These are phyloP conservation scores for Odontocolon sp. DNA, from an alignment of 2,888 invertebrate genomes.

Conservation along the genomic window DNA sequence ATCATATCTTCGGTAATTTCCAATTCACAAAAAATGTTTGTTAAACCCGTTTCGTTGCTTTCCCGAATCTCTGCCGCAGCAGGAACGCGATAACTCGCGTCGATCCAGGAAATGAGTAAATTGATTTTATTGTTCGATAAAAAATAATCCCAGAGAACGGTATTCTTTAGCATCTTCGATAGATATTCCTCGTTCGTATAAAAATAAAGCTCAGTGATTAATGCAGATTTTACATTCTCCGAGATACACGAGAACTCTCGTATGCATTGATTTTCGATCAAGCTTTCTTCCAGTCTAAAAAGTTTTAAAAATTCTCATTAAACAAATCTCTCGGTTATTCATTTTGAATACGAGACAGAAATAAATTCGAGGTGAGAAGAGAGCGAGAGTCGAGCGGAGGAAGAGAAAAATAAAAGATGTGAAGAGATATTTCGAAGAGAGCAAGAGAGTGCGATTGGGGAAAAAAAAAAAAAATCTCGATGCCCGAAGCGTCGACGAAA, in stretches of 20 bases:
- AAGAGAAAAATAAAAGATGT: background rate
- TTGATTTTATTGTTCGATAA: slow-evolving; percentile 84
- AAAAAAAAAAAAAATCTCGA: slow-evolving; percentile 31
- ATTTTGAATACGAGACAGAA: slow-evolving; percentile 3
- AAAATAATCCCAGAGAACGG: slow-evolving; percentile 84
- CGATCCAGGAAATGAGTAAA: slow-evolving; percentile 85
- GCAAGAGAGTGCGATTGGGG: too few species aligned
- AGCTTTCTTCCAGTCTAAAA: slow-evolving; percentile 68
- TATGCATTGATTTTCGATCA: slow-evolving; percentile 77
- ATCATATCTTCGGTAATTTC: slow-evolving; percentile 84
- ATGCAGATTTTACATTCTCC: slow-evolving; percentile 69
- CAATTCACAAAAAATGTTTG: slow-evolving; percentile 83
- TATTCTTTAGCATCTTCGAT: slow-evolving; percentile 73
- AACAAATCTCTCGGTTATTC: background rate
- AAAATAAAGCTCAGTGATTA: slow-evolving; percentile 78
- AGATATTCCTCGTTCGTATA: slow-evolving; percentile 74
- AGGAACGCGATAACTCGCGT: slow-evolving; percentile 78
- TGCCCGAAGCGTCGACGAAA: slow-evolving; percentile 52
- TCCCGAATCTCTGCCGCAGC: slow-evolving; percentile 42
- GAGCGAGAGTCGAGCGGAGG: slow-evolving; percentile 16
- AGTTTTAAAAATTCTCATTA: background rate
- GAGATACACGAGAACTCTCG: slow-evolving; percentile 72
- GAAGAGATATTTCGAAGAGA: too few species aligned
- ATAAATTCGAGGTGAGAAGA: slow-evolving; percentile 37
- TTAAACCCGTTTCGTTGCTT: slow-evolving; percentile 78